Percentiles rank a stretch among this genome's conserved stretches.
Conservation (phyloP, 2,113 vertebrate species). For the Pycnonotus jocosus region DNA sequence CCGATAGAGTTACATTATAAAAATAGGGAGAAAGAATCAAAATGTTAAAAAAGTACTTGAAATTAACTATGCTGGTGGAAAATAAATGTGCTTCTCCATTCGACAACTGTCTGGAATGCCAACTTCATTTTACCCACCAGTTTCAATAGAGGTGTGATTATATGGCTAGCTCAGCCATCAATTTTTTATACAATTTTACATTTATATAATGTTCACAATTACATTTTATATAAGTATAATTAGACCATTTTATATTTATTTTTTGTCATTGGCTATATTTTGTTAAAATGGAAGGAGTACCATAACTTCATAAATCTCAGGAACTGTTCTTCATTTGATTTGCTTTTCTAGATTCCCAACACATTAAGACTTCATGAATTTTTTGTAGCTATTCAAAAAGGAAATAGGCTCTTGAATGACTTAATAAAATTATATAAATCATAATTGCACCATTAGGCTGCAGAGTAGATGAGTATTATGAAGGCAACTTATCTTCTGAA, state of each 20-base stretch:
- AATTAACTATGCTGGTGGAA: not conserved
- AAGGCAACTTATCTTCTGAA: not conserved
- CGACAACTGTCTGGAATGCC: not conserved
- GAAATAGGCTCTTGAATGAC: constrained; percentile 14
- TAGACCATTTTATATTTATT: not conserved
- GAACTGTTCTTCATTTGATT: not conserved
- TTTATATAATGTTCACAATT: not conserved
- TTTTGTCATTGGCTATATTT: not conserved
- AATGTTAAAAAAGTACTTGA: not conserved
- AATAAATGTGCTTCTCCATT: not conserved
- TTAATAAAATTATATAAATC: constrained; percentile 41
- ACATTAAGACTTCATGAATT: not conserved
- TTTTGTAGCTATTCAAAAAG: not conserved
- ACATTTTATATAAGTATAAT: constrained; percentile 9
- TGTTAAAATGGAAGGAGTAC: not conserved
- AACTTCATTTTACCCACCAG: not conserved
- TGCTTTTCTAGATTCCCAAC: not conserved
- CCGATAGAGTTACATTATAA: not conserved
- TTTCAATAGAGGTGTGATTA: not conserved
- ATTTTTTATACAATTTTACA: not conserved
- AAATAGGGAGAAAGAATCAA: not conserved
- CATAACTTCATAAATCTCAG: constrained; percentile 23
- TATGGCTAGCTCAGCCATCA: not conserved
- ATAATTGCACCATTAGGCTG: not conserved
- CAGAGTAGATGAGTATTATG: not conserved